Percentiles rank a stretch among this genome's conserved stretches.
phyloP scores from a whole-genome alignment of 2,113 vertebrate genomes.

The Oryctolagus cuniculus region DNA sequence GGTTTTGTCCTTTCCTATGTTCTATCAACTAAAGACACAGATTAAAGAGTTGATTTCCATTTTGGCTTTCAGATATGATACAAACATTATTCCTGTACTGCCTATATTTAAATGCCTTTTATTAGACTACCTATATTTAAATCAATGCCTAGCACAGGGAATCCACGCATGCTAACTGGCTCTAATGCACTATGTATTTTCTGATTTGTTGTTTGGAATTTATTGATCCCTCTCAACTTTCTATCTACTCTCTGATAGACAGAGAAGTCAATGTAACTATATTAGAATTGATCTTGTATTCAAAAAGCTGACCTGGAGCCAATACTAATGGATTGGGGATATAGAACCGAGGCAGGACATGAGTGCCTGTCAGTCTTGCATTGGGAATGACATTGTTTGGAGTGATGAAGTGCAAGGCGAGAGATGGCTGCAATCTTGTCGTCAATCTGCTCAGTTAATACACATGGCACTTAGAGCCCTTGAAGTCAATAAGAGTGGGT shows the following conservation, averaged over 20 bases:
- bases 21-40: constrained; percentile 1
- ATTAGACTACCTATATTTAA: constrained; percentile 51
- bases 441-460: constrained; percentile 60
- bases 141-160: constrained; percentile 52
- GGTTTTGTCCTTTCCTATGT: constrained; percentile 36
- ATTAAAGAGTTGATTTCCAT: constrained; percentile 54
- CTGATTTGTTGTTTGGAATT: constrained; percentile 77
- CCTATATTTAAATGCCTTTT: no score
- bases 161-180: constrained; percentile 74
- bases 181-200: constrained; percentile 71
- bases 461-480: constrained; percentile 16
- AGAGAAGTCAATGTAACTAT: constrained; percentile 82
- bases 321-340: constrained; percentile 80
- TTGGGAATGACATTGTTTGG: constrained; percentile 41
- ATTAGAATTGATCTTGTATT: constrained; percentile 84
- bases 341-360: constrained; percentile 67
- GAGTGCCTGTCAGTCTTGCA: constrained; percentile 68
- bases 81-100: constrained; percentile 55
- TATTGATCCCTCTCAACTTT: constrained; percentile 81
- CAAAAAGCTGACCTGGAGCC: constrained; percentile 78
- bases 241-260: constrained; percentile 81
- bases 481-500: constrained; percentile 9
- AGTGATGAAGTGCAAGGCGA: constrained; percentile 54
- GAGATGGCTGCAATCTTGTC: constrained; percentile 46
- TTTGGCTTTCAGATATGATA: constrained; percentile 49